Base-by-base conservation (phyloP, 2,797 vertebrate species). In the Melanotaenia pygmaea region DNA sequence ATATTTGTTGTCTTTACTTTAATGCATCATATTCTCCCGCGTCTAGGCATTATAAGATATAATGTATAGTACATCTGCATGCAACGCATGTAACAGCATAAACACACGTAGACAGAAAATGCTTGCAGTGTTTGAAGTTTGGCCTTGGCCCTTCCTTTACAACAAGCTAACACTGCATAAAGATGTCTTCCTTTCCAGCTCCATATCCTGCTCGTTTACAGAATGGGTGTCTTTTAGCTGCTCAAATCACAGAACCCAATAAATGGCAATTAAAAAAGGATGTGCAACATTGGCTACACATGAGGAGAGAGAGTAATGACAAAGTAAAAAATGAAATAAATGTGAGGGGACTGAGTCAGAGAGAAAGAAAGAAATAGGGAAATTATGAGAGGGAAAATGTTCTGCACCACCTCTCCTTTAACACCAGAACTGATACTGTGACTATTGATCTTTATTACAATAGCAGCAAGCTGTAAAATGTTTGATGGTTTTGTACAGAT, bases 361-460 rank as follows among this genome's bases (percentile, higher is more conserved):
- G 79, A 86, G 84, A 63, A 70, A 50, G 81, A 81, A 72, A 90
- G 75, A 86, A 86, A 90, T 86, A 66, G 80, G 76, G 82, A 73
- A 85, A 89, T 86, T 85, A 82, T 85, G 79, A 59, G 59, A 90
- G 90, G 65, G 83, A 86, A 91, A 91, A 88, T 92, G 90, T 92
- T 90, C 92, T 86, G 86, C 90, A 90, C 85, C 86, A 89, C 87
- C 86, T 91, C 88, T 90, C 89, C 91, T 93, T 94, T 89, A 92
- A 94, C 91, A 93, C 88, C 85, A 85, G 77, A 81, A 91, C 91
- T 91, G 93, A 94, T 94, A 90, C 90, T 64, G 82, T 92, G 94
- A 94, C 93, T 92, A 94, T 94, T 94, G 94, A 95, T 95, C 94
- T 95, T 93, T 93, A 94, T 95, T 94, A 94, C 95, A 95, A 95